Conservation (phyloP, 2,888 invertebrate species). For the Synergus gifuensis region DNA sequence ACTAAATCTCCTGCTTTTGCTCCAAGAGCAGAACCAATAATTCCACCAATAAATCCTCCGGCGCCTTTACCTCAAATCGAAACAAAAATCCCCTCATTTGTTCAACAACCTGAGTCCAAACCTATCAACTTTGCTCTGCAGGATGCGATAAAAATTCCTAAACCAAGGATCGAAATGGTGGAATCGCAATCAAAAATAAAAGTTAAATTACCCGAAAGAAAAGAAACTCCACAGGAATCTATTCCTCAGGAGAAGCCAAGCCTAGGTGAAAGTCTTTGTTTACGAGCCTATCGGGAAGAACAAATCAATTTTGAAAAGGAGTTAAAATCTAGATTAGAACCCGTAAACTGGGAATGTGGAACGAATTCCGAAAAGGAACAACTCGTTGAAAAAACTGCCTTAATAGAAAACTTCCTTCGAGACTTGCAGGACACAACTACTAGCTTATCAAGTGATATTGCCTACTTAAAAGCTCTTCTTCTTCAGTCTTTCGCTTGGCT, state of each 20-base stretch:
- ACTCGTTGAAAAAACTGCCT: slow-evolving; percentile 79
- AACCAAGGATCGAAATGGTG: slow-evolving; percentile 30
- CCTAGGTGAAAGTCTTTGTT: slow-evolving; percentile 66
- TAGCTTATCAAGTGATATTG: slow-evolving; percentile 82
- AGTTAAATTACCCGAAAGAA: slow-evolving; percentile 54
- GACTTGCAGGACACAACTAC: slow-evolving; percentile 83
- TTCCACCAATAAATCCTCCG: neutral
- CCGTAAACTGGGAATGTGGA: slow-evolving; percentile 78
- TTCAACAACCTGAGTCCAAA: slow-evolving; percentile 14
- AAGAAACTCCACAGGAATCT: slow-evolving; percentile 51
- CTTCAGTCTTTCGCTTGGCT: slow-evolving; percentile 81
- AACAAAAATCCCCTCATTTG: neutral
- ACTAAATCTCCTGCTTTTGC: slow-evolving; percentile 42
- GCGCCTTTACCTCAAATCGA: slow-evolving; percentile 1
- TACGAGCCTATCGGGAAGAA: slow-evolving; percentile 70
- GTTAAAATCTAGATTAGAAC: slow-evolving; percentile 64
- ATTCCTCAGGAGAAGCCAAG: slow-evolving; percentile 58
- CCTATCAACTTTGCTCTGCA: neutral
- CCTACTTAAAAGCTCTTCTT: slow-evolving; percentile 79
- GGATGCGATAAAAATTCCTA: slow-evolving; percentile 28
- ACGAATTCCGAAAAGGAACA: slow-evolving; percentile 80
- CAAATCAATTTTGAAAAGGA: slow-evolving; percentile 72
- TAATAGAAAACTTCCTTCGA: slow-evolving; percentile 81
- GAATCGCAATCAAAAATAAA: slow-evolving; percentile 45
- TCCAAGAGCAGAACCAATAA: slow-evolving; percentile 31